phyloP scores from a whole-genome alignment of 2,888 invertebrate species.

The Drosophila maculinotata region DNA sequence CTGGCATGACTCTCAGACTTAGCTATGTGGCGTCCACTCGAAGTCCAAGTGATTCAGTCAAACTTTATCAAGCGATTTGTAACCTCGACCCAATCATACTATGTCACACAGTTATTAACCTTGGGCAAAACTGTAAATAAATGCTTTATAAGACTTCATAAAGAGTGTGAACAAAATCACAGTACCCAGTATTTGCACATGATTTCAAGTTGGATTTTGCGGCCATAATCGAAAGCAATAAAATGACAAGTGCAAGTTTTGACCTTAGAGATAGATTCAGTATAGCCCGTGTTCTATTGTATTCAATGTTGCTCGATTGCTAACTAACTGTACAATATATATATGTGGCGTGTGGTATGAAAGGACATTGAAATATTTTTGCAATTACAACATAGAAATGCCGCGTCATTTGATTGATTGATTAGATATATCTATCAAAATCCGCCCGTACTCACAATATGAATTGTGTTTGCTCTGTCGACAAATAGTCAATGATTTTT shows the following conservation, averaged over 20 bases:
- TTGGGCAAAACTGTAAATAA: slow-evolving; percentile 39
- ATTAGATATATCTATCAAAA: slow-evolving; percentile 58
- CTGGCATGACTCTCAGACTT: neutral
- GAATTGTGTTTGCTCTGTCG: slow-evolving; percentile 32
- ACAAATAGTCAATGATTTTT: slow-evolving; percentile 55
- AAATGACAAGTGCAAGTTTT: slow-evolving; percentile 61
- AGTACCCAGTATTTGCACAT: slow-evolving; percentile 62
- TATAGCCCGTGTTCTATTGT: slow-evolving; percentile 31
- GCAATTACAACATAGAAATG: slow-evolving; percentile 53
- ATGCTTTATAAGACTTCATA: slow-evolving; percentile 35
- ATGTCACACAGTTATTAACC: slow-evolving; percentile 39
- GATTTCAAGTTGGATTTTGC: slow-evolving; percentile 63
- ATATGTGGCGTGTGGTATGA: slow-evolving; percentile 24
- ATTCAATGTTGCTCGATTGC: slow-evolving; percentile 28
- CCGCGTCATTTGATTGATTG: slow-evolving; percentile 67
- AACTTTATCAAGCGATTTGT: slow-evolving; percentile 15
- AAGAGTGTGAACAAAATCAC: slow-evolving; percentile 49
- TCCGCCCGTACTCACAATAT: slow-evolving; percentile 9
- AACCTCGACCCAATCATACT: slow-evolving; percentile 47
- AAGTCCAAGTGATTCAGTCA: slow-evolving; percentile 12
- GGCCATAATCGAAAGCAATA: slow-evolving; percentile 61
- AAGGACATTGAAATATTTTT: slow-evolving; percentile 78
- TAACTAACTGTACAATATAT: slow-evolving; percentile 65
- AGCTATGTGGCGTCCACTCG: slow-evolving; percentile 16
- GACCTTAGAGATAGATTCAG: slow-evolving; percentile 55